Evolutionary conservation across 2,888 invertebrate species (phyloP), one percentile per base, ranked within the genome.

Genomic region (Drosophila pseudotalamancana): DNA sequence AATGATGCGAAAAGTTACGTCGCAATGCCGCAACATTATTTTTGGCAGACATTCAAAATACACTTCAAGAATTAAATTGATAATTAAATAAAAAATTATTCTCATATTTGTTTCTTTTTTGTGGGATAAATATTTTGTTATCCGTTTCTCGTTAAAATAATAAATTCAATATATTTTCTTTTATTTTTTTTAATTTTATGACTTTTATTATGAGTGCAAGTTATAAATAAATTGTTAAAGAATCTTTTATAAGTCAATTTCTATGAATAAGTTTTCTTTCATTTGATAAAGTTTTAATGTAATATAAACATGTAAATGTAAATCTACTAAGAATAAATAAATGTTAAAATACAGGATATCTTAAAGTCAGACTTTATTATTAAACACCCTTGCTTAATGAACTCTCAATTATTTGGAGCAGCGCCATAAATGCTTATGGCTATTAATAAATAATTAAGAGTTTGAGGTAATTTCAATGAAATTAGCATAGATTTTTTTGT

Each of bases 401-500:
- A 64, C 43, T 49, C n/a, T 32, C 29, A 14, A 40, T 43, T 12
- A 16, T 49, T 50, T 31, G 8, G 18, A 45, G 21, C 21, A 25
- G 53, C n/a, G 6, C 76, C 71, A 65, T 56, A 74, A 72, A 72
- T 51, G 62, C 53, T 35, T 42, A 50, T 23, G 53, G 34, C 60
- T 35, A 57, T 77, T 57, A 62, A 49, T 63, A 49, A 43, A 40
- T 68, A 76, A 77, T 74, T 77, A 72, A 68, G 35, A 54, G 71
- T 50, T 18, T 51, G 29, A 11, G 19, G 46, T 70, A 64, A 74
- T 87, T 84, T 61, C 69, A 66, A 77, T 74, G 62, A 61, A 75
- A 82, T 82, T 84, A 77, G 62, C 81, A 82, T 87, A 51, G 34
- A 42, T 46, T 77, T 74, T n/a, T 77, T 59, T 48, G 72, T 68